Evolutionary conservation across 1,140 invertebrate genomes (phyloP).

Genomic region (Musca vetustissima): DNA sequence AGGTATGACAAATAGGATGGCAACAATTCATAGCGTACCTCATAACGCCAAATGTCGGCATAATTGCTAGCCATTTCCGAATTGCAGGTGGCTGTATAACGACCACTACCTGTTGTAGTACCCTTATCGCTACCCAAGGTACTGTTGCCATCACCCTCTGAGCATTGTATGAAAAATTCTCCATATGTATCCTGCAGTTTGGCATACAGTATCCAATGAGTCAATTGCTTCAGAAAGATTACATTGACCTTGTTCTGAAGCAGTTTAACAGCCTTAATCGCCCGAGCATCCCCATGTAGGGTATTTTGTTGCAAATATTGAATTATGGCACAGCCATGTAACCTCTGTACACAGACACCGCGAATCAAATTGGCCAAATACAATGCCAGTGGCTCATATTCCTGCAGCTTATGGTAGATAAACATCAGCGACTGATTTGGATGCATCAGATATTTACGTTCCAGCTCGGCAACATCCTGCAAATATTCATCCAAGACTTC

Average conservation of each 20-base stretch:
- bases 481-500: conserved; percentile 62
- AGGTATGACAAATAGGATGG: conserved; percentile 72
- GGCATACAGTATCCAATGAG: conserved; percentile 83
- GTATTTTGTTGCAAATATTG: conserved; percentile 61
- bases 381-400: conserved; percentile 59
- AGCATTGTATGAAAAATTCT: conserved; percentile 76
- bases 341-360: conserved; percentile 58
- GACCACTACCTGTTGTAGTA: conserved; percentile 18
- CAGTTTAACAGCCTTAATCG: conserved; percentile 59
- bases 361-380: conserved; percentile 61
- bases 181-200: conserved; percentile 72
- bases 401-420: conserved; percentile 59
- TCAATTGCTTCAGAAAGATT: conserved; percentile 79
- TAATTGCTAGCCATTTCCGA: conserved; percentile 49
- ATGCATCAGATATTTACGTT: conserved; percentile 59
- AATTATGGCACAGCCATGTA: conserved; percentile 64
- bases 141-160: conserved; percentile 26
- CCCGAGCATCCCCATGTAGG: conserved; percentile 59
- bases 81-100: conserved; percentile 33
- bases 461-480: conserved; percentile 60
- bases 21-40: conserved; percentile 65
- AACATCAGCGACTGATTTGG: conserved; percentile 58
- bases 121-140: conserved; percentile 41
- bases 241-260: conserved; percentile 70
- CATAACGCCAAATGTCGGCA: conserved; percentile 64